Base-by-base conservation (phyloP, 2,113 vertebrate genomes). In the Myrmecobius fasciatus region DNA sequence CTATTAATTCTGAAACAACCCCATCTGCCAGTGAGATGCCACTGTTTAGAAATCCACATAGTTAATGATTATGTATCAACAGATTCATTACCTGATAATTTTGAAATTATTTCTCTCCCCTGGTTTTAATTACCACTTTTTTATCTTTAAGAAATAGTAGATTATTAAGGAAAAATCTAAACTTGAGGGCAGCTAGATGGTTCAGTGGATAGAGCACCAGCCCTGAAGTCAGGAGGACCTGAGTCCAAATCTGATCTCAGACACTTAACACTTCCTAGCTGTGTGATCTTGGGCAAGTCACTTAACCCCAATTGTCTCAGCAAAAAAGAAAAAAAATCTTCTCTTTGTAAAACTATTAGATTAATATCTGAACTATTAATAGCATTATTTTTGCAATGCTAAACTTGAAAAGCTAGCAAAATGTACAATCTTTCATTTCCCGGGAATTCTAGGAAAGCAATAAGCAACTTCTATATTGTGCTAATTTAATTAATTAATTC, bases 121-220 rank as follows among this genome's bases (percentile, higher is more conserved):
- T 90, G 43, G 28, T 94, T 94, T 49, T 60, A 4, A 51, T 46
- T 91, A 93, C 94, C 53, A 92, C 90, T 89, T n/a, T 54, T 95
- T 67, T 88, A 52, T 47, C 67, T 93, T 25, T 93, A 90, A 54
- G 93, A 92, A 94, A 0, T 22, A 75, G 17, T 75, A 3, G 5
- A 28, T 75, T 93, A 91, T n/a, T 31, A 91, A 24, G 24, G 17
- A 0, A 1, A 56, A 93, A 60, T n/a, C 53, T 14, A 75, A 90
- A 56, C 93, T 60, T 53, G 60, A n/a, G n/a, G n/a, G n/a, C n/a
- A n/a, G n/a, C n/a, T n/a, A n/a, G n/a, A n/a, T n/a, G n/a, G n/a
- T n/a, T n/a, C n/a, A n/a, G n/a, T n/a, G n/a, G n/a, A n/a, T n/a
- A n/a, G n/a, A n/a, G n/a, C n/a, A n/a, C n/a, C n/a, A n/a, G n/a